Base-by-base conservation (phyloP, 1,140 invertebrate genomes). In the Paracyclopina nana region DNA sequence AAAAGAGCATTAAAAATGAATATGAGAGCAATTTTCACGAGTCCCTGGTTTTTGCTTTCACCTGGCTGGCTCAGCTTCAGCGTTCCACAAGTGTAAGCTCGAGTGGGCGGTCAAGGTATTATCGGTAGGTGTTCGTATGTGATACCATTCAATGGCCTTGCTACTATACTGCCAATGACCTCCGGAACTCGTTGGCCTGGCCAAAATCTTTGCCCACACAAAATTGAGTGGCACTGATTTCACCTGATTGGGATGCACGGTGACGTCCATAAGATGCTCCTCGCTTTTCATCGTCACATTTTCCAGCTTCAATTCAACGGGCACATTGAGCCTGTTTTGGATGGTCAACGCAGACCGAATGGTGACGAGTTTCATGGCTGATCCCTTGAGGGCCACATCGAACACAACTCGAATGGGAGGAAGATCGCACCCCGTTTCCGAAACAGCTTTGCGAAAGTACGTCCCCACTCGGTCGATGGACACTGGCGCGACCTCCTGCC, bases 401-500 rank as follows among this genome's bases (percentile, higher is more conserved):
- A 91, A 79, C 6, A 91, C 82, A 16, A 91, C 68, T 54, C 83
- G 69, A 0, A 78, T 77, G 56, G 74, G 73, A 25, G 66, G 65
- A 6, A 66, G 44, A 49, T 67, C 63, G 43, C 42, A 44, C 45
- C 52, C 56, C 26, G 31, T 28, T 11, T 46, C 18, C 9, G 46
- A 22, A 12, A 52, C 24, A 27, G 55, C 50, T 30, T 71, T 69
- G 48, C 91, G 67, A 62, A 95, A 97, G 64, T 83, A 97, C 14
- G 84, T 74, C 1, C 91, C 92, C 12, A 95, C 88, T 66, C 82
- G 80, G 66, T 97, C 91, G 1, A 98, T 80, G 2, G 84, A 85
- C 1, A 98, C 79, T 12, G 91, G 85, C 55, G 75, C 72, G 49
- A 86, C 74, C 29, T 80, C 68, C 45, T 75, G 73, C 87, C 88